Percentiles rank a stretch among this genome's conserved stretches.
Conservation (phyloP, 2,113 vertebrate genomes). For the Lathamus discolor region DNA sequence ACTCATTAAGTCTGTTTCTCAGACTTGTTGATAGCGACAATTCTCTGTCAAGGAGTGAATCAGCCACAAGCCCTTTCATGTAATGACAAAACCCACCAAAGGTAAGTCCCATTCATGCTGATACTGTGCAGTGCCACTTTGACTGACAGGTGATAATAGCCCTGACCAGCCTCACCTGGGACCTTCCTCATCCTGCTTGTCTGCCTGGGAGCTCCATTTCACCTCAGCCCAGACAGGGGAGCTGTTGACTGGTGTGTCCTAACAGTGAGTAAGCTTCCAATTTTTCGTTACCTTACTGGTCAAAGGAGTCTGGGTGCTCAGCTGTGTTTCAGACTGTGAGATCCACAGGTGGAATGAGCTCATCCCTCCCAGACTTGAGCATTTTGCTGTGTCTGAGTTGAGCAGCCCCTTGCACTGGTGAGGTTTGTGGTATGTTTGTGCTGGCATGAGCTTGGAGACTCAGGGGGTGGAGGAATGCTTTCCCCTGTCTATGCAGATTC, state of each 20-base stretch:
- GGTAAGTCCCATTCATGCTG: neutral
- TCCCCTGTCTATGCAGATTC: neutral
- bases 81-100: neutral
- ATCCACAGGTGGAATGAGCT: neutral
- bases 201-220: neutral
- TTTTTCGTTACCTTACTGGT: neutral
- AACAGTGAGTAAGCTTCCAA: neutral
- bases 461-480: neutral
- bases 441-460: neutral
- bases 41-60: neutral
- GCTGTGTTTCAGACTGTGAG: neutral
- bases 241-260: neutral
- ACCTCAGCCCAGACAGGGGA: neutral
- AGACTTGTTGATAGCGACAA: neutral
- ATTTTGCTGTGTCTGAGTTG: neutral
- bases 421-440: neutral
- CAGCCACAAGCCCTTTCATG: neutral
- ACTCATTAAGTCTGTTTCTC: neutral
- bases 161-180: neutral
- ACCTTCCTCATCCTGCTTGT: neutral
- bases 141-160: neutral
- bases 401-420: neutral
- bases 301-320: neutral
- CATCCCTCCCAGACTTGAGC: rapidly evolving
- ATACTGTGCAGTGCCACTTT: neutral